Conservation (phyloP, 2,888 invertebrate species). For the Caenorhabditis afra region DNA sequence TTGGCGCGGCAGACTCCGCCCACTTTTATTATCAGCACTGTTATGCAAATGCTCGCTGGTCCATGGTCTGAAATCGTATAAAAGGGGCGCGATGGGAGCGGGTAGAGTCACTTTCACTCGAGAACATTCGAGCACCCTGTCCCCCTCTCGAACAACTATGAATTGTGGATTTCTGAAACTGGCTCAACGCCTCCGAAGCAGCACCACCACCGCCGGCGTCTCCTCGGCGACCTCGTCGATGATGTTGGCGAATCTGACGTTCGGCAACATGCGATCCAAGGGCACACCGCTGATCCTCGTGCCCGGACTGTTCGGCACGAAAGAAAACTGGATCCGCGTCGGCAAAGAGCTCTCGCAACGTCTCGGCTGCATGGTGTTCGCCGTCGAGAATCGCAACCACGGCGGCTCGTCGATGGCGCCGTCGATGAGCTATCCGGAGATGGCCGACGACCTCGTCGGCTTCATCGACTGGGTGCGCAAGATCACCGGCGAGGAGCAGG, state of each 20-base stretch:
- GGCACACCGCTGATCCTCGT: constrained; percentile 40
- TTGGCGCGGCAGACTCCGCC: no score
- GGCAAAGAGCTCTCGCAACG: constrained; percentile 40
- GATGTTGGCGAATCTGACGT: constrained; percentile 48
- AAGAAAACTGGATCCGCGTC: constrained; percentile 52
- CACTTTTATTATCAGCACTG: no score
- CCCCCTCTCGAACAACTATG: no score
- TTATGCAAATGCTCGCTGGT: no score
- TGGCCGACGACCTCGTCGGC: constrained; percentile 49
- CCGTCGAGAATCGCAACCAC: constrained; percentile 51
- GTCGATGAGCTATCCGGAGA: constrained; percentile 44
- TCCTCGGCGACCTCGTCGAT: constrained; percentile 11
- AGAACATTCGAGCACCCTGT: no score
- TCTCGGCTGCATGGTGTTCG: constrained; percentile 53
- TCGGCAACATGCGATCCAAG: constrained; percentile 43
- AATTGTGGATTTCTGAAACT: no score
- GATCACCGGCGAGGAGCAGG: constrained; percentile 43
- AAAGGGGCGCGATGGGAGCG: no score
- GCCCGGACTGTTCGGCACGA: constrained; percentile 46
- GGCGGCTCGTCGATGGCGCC: constrained; percentile 37
- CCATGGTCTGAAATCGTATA: no score
- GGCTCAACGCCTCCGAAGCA: no score
- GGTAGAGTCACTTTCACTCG: no score
- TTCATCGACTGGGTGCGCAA: constrained; percentile 49
- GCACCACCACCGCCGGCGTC: no score